Percentiles rank a stretch among this genome's conserved stretches.
Evolutionary conservation across 1,140 invertebrate species (phyloP).

Genomic region (Lucilia cuprina): DNA sequence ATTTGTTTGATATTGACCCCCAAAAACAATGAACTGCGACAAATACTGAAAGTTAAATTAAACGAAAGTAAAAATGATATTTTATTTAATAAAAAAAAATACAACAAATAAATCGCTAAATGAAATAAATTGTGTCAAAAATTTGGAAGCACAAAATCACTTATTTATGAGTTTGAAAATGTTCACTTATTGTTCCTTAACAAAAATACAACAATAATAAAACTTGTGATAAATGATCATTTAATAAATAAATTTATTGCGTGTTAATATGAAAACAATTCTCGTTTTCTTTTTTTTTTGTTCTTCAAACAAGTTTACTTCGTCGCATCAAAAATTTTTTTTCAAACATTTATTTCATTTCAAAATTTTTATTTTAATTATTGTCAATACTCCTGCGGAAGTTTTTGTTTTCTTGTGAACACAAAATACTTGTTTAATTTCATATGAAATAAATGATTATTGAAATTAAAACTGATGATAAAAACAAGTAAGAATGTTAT

Average conservation of each 20-base stretch:
- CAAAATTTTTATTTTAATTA: neutral
- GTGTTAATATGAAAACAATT: neutral
- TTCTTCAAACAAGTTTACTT: neutral
- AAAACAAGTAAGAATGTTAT: too few species aligned
- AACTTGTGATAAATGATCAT: neutral
- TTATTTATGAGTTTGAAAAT: too few species aligned
- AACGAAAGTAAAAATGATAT: neutral
- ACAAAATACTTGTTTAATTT: neutral
- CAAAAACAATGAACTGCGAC: neutral
- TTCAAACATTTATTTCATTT: neutral
- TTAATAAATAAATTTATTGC: neutral
- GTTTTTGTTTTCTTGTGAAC: neutral
- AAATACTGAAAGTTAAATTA: neutral
- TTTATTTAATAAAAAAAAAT: neutral
- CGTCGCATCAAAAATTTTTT: neutral
- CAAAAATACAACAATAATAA: too few species aligned
- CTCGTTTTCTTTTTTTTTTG: neutral
- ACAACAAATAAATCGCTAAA: neutral
- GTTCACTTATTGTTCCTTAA: too few species aligned
- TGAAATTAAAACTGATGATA: neutral
- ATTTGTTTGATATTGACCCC: constrained; percentile 1
- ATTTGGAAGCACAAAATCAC: neutral
- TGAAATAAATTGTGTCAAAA: neutral
- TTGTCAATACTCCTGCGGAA: neutral
- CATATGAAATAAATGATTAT: neutral